phyloP scores from a whole-genome alignment of 2,797 vertebrate species.

The Gephyroberyx darwinii region DNA sequence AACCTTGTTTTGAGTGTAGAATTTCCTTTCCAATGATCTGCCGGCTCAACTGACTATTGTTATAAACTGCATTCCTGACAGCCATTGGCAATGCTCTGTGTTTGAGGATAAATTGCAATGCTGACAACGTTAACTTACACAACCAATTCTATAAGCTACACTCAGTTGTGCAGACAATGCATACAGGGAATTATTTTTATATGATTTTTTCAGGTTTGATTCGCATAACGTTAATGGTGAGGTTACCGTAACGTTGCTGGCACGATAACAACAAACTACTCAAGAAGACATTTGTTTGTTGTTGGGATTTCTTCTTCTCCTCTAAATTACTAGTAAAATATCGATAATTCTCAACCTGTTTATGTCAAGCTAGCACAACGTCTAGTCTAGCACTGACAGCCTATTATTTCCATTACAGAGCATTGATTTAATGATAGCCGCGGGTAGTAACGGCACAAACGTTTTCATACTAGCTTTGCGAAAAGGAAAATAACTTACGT shows the following conservation, averaged over 20 bases:
- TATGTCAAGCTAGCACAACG: constrained; percentile 44
- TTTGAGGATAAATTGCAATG: too few species aligned
- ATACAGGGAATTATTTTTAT: constrained; percentile 1
- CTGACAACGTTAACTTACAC: too few species aligned
- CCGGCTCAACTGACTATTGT: too few species aligned
- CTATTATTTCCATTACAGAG: constrained; percentile 1
- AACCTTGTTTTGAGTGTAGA: constrained; percentile 9
- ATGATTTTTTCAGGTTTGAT: constrained; percentile 10
- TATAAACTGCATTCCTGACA: too few species aligned
- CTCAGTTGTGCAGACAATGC: background rate
- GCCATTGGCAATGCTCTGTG: too few species aligned
- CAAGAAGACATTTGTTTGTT: too few species aligned
- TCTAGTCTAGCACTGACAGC: constrained; percentile 36
- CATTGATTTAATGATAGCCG: constrained; percentile 26
- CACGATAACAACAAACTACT: background rate
- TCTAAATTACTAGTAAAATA: background rate
- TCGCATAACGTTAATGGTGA: constrained; percentile 3
- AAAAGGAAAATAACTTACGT: constrained; percentile 72
- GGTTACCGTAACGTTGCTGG: background rate
- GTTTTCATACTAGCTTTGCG: background rate
- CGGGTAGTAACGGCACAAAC: constrained; percentile 4
- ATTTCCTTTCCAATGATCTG: background rate
- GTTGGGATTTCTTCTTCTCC: too few species aligned
- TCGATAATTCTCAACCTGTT: constrained; percentile 30
- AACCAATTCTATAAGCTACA: background rate